phyloP scores from a whole-genome alignment of 2,888 invertebrate species.

The Aromia moschata region DNA sequence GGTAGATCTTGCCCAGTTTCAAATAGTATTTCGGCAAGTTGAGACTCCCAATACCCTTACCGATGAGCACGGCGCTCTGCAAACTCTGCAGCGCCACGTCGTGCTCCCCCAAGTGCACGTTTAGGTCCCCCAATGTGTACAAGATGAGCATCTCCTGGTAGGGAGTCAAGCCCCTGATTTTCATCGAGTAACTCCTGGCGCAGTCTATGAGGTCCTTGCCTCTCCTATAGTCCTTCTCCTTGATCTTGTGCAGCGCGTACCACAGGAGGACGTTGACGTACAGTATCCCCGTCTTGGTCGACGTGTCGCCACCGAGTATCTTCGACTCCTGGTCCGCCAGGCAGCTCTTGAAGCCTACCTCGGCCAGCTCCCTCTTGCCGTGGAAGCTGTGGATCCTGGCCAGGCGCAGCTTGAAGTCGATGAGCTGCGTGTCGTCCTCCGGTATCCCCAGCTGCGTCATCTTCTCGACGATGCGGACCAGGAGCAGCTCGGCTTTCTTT shows the following conservation, averaged over 20 bases:
- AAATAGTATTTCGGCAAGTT: slow-evolving; percentile 62
- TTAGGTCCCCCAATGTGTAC: slow-evolving; percentile 61
- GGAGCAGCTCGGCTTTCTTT: slow-evolving; percentile 58
- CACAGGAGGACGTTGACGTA: slow-evolving; percentile 63
- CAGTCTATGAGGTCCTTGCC: slow-evolving; percentile 59
- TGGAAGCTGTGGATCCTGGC: slow-evolving; percentile 60
- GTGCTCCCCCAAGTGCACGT: slow-evolving; percentile 57
- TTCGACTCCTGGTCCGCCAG: slow-evolving; percentile 59
- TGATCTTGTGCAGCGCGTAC: slow-evolving; percentile 63
- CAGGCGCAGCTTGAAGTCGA: slow-evolving; percentile 62
- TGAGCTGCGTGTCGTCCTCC: slow-evolving; percentile 59
- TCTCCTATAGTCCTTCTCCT: slow-evolving; percentile 50
- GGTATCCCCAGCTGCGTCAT: slow-evolving; percentile 53
- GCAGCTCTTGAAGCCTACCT: slow-evolving; percentile 62
- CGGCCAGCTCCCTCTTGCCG: slow-evolving; percentile 58
- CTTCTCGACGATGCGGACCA: slow-evolving; percentile 61
- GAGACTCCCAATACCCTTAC: slow-evolving; percentile 61
- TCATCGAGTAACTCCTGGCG: slow-evolving; percentile 60
- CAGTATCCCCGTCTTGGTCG: slow-evolving; percentile 60
- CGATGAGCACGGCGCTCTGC: slow-evolving; percentile 61
- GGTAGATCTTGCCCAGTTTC: slow-evolving; percentile 60
- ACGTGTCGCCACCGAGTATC: slow-evolving; percentile 56
- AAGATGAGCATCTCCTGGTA: slow-evolving; percentile 64
- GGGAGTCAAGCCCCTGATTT: slow-evolving; percentile 60
- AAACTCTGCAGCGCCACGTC: slow-evolving; percentile 60